Evolutionary conservation across 2,797 vertebrate genomes (phyloP).

Genomic region (Rhynchotus rufescens): DNA sequence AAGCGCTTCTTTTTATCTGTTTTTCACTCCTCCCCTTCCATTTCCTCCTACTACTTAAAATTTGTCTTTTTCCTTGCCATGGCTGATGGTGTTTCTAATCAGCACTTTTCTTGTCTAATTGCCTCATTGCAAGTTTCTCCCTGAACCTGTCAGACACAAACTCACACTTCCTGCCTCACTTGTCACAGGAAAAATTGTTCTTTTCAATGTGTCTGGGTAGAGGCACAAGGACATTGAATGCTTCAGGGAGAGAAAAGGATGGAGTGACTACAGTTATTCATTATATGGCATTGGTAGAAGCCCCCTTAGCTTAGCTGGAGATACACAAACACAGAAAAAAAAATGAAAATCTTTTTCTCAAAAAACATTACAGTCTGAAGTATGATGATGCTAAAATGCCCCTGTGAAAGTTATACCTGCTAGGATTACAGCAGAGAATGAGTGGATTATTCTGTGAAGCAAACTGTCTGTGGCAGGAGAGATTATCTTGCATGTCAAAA

Average conservation of each 20-base stretch:
- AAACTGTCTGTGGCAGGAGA: conserved; percentile 9
- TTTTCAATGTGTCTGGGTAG: conserved; percentile 50
- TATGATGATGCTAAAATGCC: conserved; percentile 27
- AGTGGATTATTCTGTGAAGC: not conserved
- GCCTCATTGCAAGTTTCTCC: conserved; percentile 58
- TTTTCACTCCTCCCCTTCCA: not conserved
- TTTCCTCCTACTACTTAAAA: not conserved
- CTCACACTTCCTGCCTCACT: conserved; percentile 62
- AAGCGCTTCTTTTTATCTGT: not conserved
- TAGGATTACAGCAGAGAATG: conserved; percentile 14
- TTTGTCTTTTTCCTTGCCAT: conserved; percentile 4
- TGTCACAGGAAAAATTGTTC: conserved; percentile 68
- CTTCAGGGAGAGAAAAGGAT: conserved; percentile 42
- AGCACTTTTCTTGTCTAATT: conserved; percentile 70
- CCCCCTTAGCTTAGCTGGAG: not conserved
- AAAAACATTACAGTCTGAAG: not conserved
- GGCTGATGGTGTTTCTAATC: conserved; percentile 58
- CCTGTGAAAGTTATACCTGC: not conserved
- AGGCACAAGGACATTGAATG: conserved; percentile 53
- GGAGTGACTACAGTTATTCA: conserved; percentile 25
- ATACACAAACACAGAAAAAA: not conserved
- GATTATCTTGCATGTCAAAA: conserved; percentile 17
- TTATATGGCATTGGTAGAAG: not conserved
- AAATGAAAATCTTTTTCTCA: not conserved
- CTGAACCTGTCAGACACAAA: conserved; percentile 65